Evolutionary conservation across 92 coral and sea anemone species (phyloP).

Genomic region (Desmophyllum pertusum): DNA sequence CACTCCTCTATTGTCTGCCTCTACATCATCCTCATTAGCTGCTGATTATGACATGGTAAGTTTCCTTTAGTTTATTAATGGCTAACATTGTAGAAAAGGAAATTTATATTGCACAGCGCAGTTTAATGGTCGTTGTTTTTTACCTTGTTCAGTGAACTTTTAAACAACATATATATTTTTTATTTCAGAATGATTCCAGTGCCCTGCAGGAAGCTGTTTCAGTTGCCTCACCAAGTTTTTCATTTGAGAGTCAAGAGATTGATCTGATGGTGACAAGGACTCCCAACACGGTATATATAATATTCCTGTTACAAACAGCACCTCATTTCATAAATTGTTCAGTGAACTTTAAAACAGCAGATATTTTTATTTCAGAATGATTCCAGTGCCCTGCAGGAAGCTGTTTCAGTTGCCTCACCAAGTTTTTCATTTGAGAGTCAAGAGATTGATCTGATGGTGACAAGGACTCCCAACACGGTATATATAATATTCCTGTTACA

Average conservation of each 20-base stretch:
- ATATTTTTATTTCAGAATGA: slow-evolving; percentile 20
- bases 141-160: too few relatives aligned
- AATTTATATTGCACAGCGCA: slow-evolving; percentile 4
- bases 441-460: too few relatives aligned
- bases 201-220: slow-evolving; percentile 24
- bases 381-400: slow-evolving; percentile 17
- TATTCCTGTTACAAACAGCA: neutral
- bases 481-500: neutral
- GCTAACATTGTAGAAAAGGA: too few relatives aligned
- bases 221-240: slow-evolving; percentile 5
- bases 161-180: neutral
- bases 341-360: too few relatives aligned
- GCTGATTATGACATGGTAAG: slow-evolving; percentile 18
- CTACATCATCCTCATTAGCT: slow-evolving; percentile 18
- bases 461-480: slow-evolving; percentile 27
- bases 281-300: slow-evolving; percentile 23
- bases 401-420: slow-evolving; percentile 9
- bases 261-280: slow-evolving; percentile 27
- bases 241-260: too few relatives aligned
- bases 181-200: slow-evolving; percentile 26
- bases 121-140: too few relatives aligned
- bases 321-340: neutral
- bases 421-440: slow-evolving; percentile 14
- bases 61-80: slow-evolving; percentile 6
- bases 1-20: slow-evolving; percentile 17